A percentile compares a stretch with the other conserved stretches of the same genome.
Evolutionary conservation across 2,113 vertebrate species (phyloP).

Genomic region (Pogona vitticeps): DNA sequence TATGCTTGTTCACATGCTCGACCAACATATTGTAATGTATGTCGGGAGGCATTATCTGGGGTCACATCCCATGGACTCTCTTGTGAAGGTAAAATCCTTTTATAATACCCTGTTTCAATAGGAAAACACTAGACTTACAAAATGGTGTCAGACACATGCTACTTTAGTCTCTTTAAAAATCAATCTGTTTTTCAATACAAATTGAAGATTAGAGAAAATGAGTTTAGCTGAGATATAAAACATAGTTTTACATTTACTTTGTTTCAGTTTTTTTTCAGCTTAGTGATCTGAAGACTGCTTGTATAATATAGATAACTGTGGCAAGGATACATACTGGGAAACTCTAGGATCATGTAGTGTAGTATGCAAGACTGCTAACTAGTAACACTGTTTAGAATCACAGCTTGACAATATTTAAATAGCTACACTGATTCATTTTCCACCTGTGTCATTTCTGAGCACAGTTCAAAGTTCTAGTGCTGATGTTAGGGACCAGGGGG

Average conservation of each 20-base stretch:
- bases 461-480: too few relatives aligned
- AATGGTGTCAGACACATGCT: too few relatives aligned
- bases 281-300: background rate
- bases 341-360: background rate
- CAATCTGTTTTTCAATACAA: background rate
- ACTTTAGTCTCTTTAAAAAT: too few relatives aligned
- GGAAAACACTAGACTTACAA: background rate
- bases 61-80: constrained; percentile 96
- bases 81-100: constrained; percentile 85
- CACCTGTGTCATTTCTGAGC: too few relatives aligned
- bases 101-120: background rate
- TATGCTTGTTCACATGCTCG: constrained; percentile 95
- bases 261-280: constrained; percentile 17
- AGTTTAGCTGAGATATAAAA: background rate
- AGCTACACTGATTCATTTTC: too few relatives aligned
- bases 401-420: background rate
- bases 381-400: background rate
- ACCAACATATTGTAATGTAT: constrained; percentile 96
- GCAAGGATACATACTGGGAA: background rate
- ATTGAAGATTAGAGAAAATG: background rate
- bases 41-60: constrained; percentile 91
- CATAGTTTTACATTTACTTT: background rate
- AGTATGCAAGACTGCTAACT: background rate
- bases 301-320: background rate
- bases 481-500: too few relatives aligned